Base-by-base conservation (phyloP, 1,140 invertebrate species). In the Drosophila saltans region DNA sequence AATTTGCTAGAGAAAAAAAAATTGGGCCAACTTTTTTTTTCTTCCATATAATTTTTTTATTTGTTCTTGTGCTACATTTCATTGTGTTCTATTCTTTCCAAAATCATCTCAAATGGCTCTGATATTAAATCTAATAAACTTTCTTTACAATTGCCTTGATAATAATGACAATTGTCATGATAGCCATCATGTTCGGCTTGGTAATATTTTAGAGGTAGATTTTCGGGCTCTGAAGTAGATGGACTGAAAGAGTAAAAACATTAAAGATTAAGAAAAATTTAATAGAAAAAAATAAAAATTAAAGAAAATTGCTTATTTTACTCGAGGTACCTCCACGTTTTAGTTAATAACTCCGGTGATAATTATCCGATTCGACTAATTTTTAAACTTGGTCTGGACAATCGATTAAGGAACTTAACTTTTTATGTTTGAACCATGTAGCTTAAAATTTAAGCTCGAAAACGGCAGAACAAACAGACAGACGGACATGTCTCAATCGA, bases 191-290 rank as follows among this genome's bases (percentile, higher is more conserved):
- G 80, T 78, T 95, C 94, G 0, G 94, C 94, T 78, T 94, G 92
- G 76, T 94, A 94, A 79, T 94, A 95, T 0, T 83, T 88, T 39
- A 93, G 84, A 1, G 93, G 92, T 41, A 94, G 69, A 30, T 93
- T 92, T 80, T 94, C 93, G 41, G 94, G 93, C 28, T 85, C 92
- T 0, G 94, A 94, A 33, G 94, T 92, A 55, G 94, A 94, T 58
- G 94, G 94, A 30, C 94, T 95, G 85, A n/a, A 61, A 52, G 9
- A 3, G 9, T 4, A 6, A 36, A 2, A 33, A 26, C 6, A 1
- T n/a, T 9, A 7, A 10, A 30, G 6, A 9, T 5, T 6, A 7
- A 0, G 11, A 9, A 10, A 3, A 4, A 4, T 8, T 8, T 39
- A 2, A 24, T 0, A n/a, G n/a, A n/a, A n/a, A n/a, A n/a, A n/a